Base-by-base conservation (phyloP, 2,797 vertebrate species). In the Hozukius guyotensis region DNA sequence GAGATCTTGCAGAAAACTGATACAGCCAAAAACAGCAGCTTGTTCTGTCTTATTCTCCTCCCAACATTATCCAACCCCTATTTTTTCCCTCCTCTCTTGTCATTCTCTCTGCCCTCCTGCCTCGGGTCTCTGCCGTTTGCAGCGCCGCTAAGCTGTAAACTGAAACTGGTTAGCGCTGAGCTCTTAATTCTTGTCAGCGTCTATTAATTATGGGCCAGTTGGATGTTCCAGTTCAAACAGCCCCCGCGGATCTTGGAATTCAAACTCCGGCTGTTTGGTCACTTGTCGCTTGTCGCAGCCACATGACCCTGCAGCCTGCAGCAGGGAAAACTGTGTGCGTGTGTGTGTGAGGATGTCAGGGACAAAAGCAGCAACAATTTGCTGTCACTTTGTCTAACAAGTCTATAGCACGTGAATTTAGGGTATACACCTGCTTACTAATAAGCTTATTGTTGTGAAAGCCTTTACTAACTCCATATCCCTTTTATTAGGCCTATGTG, bases 181-280 rank as follows among this genome's bases (percentile, higher is more conserved):
- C 91, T 95, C 85, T 94, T 95, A 94, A 95, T 95, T 96, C 95
- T 93, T 95, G 93, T 96, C 94, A 95, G 92, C 87, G 84, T 95
- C 94, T 93, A 94, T 95, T 96, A 95, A 95, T 96, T 95, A 95
- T 93, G 92, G 88, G 87, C 86, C 89, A 88, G 92, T 92, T 91
- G 92, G 89, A 92, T 85, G 89, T 93, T 95, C 92, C 91, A 94
- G 92, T 95, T 95, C 94, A 95, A 95, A 94, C 91, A 76, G 91
- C 94, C 92, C 92, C 94, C 79, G 78, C 87, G 36, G 92, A 94
- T 92, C 89, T 88, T 90, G 84, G 93, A 93, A 95, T 94, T 91
- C 89, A 89, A 81, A 90, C 88, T 87, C 84, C 36, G 88, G 89
- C 90, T 94, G 92, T 87, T 88, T 81, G 80, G 89, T 92, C 90